Evolutionary conservation across 1,140 invertebrate genomes (phyloP), one percentile per base, ranked within the genome.

Genomic region (Euwallacea fornicatus): DNA sequence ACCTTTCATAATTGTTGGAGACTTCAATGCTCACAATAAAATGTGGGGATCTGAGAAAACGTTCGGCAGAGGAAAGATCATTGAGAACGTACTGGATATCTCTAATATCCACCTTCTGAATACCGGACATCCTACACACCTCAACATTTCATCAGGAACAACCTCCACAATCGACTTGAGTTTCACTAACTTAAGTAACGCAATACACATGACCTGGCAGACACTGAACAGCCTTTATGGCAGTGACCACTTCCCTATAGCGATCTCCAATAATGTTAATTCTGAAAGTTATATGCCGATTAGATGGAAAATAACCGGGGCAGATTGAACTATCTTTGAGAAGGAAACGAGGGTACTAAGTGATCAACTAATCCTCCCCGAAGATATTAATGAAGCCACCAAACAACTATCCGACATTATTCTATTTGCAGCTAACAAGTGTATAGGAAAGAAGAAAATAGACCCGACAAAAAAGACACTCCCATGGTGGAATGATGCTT

Each of bases 1-100:
- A 11, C 56, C 60, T 15, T 66, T 72, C 16, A 65, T 74, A 46
- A 10, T 74, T 10, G 13, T 65, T 10, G 73, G 73, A 7, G 71
- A 74, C 42, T 72, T 74, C 50, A 74, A 72, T 54, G 64, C 54
- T 21, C 66, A 72, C 53, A 74, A 54, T 46, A 41, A 43, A 15
- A 50, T 74, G 13, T 72, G 73, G 70, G 70, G 66, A 44, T 50
- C 46, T 50, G 13, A 50, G 46, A 10, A 50, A 50, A 50, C 46
- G 13, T 50, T 50, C 6, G 16, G 46, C 41, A 47, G 53, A 65
- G 60, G 73, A 60, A 64, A 54, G 47, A 60, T 44, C 21, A 64
- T 74, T 60, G 73, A 72, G 50, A 53, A 67, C 53, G 15, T 64
- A 21, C 44, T 74, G 16, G 63, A 65, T 42, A 56, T 54, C 43